Percentiles rank a stretch among this genome's conserved stretches.
Conservation (phyloP, 2,888 invertebrate species). For the Hypomecis atomaria region DNA sequence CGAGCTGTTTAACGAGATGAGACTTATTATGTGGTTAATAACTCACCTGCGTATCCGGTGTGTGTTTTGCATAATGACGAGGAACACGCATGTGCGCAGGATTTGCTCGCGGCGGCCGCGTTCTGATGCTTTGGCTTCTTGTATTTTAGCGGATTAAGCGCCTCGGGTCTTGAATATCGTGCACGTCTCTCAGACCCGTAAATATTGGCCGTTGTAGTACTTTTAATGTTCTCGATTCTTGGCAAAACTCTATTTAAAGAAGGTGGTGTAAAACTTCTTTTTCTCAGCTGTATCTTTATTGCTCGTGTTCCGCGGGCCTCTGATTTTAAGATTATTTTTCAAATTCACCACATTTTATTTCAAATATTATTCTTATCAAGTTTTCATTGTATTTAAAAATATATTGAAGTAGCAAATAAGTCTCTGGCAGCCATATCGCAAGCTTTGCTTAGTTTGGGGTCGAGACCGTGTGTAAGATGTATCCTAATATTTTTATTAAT, state of each 20-base stretch:
- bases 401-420: too few relatives aligned
- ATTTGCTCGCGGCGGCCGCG: conserved; percentile 53
- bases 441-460: too few relatives aligned
- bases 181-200: conserved; percentile 44
- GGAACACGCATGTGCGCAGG: conserved; percentile 58
- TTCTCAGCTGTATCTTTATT: too few relatives aligned
- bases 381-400: too few relatives aligned
- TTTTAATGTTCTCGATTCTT: background rate
- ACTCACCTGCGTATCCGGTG: conserved; percentile 67
- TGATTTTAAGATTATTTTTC: too few relatives aligned
- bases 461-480: too few relatives aligned
- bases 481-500: too few relatives aligned
- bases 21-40: conserved; percentile 67
- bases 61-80: conserved; percentile 72
- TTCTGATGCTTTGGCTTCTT: conserved; percentile 52
- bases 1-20: conserved; percentile 59
- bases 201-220: conserved; percentile 3
- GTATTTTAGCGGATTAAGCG: conserved; percentile 52
- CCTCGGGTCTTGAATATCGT: conserved; percentile 52
- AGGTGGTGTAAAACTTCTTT: background rate
- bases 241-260: background rate
- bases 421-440: too few relatives aligned
- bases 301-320: too few relatives aligned
- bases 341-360: too few relatives aligned
- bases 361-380: too few relatives aligned